phyloP scores from a whole-genome alignment of 2,888 invertebrate species.

The Lamellibrachia columna region DNA sequence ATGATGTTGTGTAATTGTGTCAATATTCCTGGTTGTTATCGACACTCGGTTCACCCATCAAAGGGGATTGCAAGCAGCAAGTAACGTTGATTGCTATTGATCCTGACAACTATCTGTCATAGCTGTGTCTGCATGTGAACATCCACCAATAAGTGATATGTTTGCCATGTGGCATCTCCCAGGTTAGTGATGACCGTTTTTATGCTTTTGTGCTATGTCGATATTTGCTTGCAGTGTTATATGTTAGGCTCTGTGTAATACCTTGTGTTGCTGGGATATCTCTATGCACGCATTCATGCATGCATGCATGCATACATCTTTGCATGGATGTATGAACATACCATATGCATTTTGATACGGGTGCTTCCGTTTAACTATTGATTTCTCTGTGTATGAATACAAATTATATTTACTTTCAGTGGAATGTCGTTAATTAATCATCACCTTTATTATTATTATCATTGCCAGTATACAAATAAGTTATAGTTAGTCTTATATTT shows the following conservation, averaged over 20 bases:
- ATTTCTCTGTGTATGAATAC: background rate
- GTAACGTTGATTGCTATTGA: background rate
- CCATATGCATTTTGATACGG: too few species aligned
- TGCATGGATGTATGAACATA: too few species aligned
- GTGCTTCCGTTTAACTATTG: background rate
- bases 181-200: background rate
- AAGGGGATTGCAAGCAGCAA: background rate
- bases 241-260: background rate
- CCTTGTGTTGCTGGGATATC: background rate
- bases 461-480: background rate
- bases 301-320: too few species aligned
- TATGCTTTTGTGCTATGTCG: background rate
- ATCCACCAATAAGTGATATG: background rate
- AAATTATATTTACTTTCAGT: background rate
- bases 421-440: background rate
- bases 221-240: background rate
- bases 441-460: background rate
- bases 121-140: background rate
- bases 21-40: background rate
- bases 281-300: too few species aligned
- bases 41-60: background rate
- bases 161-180: background rate
- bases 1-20: background rate
- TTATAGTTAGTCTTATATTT: background rate
- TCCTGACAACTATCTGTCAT: background rate